Evolutionary conservation across 2,888 invertebrate genomes (phyloP).

Genomic region (Nowickia ferox): DNA sequence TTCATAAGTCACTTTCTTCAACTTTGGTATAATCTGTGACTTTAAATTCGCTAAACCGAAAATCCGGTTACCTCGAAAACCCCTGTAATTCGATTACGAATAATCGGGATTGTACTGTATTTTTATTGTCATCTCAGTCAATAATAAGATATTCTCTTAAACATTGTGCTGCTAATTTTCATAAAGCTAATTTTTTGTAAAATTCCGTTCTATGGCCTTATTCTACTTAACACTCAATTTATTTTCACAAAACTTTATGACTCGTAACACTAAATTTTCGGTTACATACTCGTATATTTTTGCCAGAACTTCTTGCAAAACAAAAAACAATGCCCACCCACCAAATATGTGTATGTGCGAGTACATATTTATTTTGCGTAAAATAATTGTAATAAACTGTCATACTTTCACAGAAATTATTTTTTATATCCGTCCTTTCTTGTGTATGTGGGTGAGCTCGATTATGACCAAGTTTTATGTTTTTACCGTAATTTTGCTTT

Average conservation of each 20-base stretch:
- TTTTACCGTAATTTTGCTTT: conserved; percentile 14
- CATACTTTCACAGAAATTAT: conserved; percentile 33
- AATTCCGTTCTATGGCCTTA: neutral
- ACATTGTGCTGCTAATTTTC: neutral
- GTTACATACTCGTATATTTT: too few species aligned
- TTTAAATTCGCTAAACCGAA: too few species aligned
- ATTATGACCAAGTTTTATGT: neutral
- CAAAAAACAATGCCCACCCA: conserved; percentile 8
- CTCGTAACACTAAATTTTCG: neutral
- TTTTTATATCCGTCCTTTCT: conserved; percentile 42
- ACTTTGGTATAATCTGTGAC: too few species aligned
- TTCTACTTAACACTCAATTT: conserved; percentile 24
- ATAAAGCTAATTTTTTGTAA: neutral
- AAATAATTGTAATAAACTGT: conserved; percentile 43
- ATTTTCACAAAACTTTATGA: conserved; percentile 3
- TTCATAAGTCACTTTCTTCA: too few species aligned
- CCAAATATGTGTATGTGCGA: neutral
- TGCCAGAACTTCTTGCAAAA: neutral
- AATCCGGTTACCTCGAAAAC: too few species aligned
- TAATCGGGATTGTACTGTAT: too few species aligned
- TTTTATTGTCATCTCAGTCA: too few species aligned
- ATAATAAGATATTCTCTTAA: too few species aligned
- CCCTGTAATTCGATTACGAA: too few species aligned
- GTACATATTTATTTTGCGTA: conserved; percentile 12
- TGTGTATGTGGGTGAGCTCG: neutral